Percentiles rank a stretch among this genome's conserved stretches.
phyloP scores from a whole-genome alignment of 2,113 vertebrate genomes.

The Ceuthmochares aereus region DNA sequence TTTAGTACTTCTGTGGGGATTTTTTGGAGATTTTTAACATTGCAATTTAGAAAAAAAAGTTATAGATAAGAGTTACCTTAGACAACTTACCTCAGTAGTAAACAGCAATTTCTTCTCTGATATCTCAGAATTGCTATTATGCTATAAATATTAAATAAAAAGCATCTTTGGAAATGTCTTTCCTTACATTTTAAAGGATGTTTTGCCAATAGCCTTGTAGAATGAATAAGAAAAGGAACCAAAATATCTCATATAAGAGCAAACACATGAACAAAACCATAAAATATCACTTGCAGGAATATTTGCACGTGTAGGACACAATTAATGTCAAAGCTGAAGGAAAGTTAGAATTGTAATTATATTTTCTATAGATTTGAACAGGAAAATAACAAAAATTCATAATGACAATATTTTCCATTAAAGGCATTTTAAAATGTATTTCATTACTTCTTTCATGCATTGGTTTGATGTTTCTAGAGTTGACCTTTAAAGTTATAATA shows the following conservation, averaged over 20 bases:
- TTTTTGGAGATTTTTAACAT: background rate
- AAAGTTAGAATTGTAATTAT: background rate
- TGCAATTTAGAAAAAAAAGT: background rate
- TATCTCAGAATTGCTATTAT: background rate
- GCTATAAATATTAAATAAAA: background rate
- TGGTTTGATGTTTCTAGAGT: background rate
- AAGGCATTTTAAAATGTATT: background rate
- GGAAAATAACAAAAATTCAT: rapidly evolving
- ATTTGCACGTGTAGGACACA: background rate
- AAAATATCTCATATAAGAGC: background rate
- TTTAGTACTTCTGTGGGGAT: background rate
- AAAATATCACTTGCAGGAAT: background rate
- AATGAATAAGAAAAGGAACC: background rate
- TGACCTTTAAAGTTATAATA: background rate
- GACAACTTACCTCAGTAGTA: background rate
- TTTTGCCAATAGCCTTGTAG: background rate
- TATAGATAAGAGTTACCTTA: background rate
- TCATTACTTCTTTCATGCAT: background rate
- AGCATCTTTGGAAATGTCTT: background rate
- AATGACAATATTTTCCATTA: background rate
- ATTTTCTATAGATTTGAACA: background rate
- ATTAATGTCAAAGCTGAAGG: background rate
- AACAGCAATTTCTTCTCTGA: background rate
- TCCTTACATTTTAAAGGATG: background rate
- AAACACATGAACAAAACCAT: background rate